These are phyloP conservation scores for Salvelinus alpinus DNA, from an alignment of 2,113 vertebrate genomes.

Conservation along the genomic window DNA sequence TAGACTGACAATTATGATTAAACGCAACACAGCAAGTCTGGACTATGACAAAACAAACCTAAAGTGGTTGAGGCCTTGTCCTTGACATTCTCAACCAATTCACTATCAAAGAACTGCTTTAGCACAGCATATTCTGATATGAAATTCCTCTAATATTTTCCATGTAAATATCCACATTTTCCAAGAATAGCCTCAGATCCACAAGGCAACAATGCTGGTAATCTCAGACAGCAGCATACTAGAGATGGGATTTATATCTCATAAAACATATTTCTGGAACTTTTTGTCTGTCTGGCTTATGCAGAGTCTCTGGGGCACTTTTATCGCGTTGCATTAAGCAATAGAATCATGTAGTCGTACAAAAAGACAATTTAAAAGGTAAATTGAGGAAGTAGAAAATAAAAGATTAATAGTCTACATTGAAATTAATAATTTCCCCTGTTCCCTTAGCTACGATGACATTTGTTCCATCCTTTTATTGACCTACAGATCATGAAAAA, in stretches of 20 bases:
- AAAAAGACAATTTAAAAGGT: background rate
- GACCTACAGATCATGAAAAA: too few species aligned
- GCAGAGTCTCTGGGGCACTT: background rate
- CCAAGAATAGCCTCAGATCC: conserved; percentile 33
- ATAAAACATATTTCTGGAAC: background rate
- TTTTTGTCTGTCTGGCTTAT: background rate
- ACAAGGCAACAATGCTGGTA: conserved; percentile 25
- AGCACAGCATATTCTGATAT: conserved; percentile 13
- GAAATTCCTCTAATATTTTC: conserved; percentile 22
- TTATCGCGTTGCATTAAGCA: background rate
- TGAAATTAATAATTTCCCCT: background rate
- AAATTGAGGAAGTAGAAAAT: conserved; percentile 5
- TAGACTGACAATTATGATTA: too few species aligned
- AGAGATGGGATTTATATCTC: conserved; percentile 7
- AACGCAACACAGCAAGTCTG: too few species aligned
- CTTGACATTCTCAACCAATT: conserved; percentile 23
- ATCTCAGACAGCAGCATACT: conserved; percentile 22
- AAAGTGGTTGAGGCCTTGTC: background rate
- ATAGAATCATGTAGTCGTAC: background rate
- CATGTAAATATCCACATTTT: conserved; percentile 32
- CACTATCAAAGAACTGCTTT: conserved; percentile 4
- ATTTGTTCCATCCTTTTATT: too few species aligned
- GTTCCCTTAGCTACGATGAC: background rate
- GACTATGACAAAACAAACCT: background rate
- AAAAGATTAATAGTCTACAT: background rate